Conservation (phyloP, 2,113 vertebrate species). For the Diadophis punctatus region DNA sequence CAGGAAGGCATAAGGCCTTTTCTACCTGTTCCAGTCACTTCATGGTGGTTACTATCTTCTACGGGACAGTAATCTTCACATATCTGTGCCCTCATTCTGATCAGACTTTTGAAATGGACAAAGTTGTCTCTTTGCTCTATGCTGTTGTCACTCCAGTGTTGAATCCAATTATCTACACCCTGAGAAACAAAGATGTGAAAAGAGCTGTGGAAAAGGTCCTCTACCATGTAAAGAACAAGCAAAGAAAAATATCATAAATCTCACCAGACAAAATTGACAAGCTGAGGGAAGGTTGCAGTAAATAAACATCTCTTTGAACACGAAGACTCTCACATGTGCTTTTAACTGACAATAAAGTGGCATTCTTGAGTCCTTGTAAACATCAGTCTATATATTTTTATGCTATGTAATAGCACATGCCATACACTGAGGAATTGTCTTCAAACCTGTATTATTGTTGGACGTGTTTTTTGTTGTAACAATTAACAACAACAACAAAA, state of each 20-base stretch:
- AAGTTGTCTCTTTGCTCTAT: conserved; percentile 6
- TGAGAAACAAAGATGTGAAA: conserved; percentile 25
- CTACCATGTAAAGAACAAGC: background rate
- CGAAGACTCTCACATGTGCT: background rate
- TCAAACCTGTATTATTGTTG: background rate
- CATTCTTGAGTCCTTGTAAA: background rate
- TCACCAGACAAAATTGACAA: background rate
- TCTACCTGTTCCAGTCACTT: conserved; percentile 34
- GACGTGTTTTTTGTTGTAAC: background rate
- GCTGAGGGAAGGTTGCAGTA: background rate
- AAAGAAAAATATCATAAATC: background rate
- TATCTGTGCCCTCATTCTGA: conserved; percentile 8
- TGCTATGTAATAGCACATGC: background rate
- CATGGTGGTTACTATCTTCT: conserved; percentile 13
- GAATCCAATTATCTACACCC: conserved; percentile 16
- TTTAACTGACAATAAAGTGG: background rate
- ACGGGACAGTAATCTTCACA: conserved; percentile 14
- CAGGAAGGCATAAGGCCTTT: conserved; percentile 26
- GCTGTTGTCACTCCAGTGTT: conserved; percentile 3
- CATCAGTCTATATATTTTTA: background rate
- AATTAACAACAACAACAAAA: background rate
- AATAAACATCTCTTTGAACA: background rate
- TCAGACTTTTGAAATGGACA: background rate
- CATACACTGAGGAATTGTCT: background rate
- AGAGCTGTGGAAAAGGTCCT: background rate